Percentiles rank a stretch among this genome's conserved stretches.
Conservation (phyloP, 2,113 vertebrate genomes). For the Stigmatopora argus region DNA sequence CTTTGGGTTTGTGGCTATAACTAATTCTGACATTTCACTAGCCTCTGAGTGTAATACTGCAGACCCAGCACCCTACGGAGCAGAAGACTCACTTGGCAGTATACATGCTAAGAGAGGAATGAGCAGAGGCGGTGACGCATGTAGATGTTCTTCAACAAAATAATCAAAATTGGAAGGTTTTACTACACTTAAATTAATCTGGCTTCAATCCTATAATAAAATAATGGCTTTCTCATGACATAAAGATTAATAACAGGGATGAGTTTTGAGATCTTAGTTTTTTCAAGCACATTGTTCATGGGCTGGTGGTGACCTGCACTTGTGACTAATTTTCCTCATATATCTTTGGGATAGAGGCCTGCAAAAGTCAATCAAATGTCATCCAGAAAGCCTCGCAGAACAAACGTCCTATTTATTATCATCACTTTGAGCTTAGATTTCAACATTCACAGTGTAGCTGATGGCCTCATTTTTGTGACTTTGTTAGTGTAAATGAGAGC, state of each 20-base stretch:
- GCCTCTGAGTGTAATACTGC: too few relatives aligned
- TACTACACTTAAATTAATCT: background rate
- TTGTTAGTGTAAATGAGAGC: conserved; percentile 44
- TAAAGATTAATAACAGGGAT: background rate
- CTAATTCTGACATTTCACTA: too few relatives aligned
- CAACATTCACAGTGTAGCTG: conserved; percentile 63
- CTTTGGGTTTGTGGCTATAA: too few relatives aligned
- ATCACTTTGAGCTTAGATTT: conserved; percentile 56
- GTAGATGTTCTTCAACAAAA: background rate
- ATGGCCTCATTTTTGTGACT: conserved; percentile 61
- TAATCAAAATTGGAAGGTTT: background rate
- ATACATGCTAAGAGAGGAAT: too few relatives aligned
- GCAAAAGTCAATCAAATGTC: conserved; percentile 38
- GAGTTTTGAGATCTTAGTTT: background rate
- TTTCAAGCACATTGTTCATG: conserved; percentile 6
- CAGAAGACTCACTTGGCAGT: too few relatives aligned
- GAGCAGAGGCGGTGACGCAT: too few relatives aligned
- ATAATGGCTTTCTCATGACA: conserved; percentile 1
- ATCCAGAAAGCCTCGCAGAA: conserved; percentile 26
- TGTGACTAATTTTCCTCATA: conserved; percentile 28
- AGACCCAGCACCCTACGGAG: too few relatives aligned
- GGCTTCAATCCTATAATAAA: background rate
- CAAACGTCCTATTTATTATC: conserved; percentile 50
- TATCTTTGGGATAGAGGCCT: conserved; percentile 34
- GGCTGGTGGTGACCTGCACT: conserved; percentile 12